phyloP scores from a whole-genome alignment of 1,140 invertebrate species.

The Dryas iulia region DNA sequence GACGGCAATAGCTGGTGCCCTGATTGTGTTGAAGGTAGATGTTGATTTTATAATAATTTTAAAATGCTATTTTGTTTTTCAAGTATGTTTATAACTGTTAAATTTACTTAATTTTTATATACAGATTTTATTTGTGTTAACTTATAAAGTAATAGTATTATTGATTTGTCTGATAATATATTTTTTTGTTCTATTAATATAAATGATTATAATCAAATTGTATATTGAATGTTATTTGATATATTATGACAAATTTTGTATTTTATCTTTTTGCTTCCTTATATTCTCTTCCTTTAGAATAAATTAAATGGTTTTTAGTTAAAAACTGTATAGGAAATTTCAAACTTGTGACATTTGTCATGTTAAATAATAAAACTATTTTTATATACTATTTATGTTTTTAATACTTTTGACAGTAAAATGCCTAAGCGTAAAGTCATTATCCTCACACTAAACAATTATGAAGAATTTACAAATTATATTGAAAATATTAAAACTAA shows the following conservation, averaged over 20 bases:
- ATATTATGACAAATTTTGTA: too few species aligned
- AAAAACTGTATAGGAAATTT: neutral
- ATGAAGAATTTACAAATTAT: slow-evolving; percentile 50
- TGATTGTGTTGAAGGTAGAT: slow-evolving; percentile 85
- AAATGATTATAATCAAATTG: too few species aligned
- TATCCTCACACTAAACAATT: slow-evolving; percentile 46
- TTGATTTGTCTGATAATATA: too few species aligned
- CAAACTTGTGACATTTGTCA: neutral
- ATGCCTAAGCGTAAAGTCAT: slow-evolving; percentile 42
- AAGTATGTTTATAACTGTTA: neutral
- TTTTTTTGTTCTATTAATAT: too few species aligned
- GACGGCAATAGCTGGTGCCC: slow-evolving; percentile 87
- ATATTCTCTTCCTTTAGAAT: too few species aligned
- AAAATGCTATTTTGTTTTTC: too few species aligned
- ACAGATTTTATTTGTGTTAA: too few species aligned
- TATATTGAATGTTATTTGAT: too few species aligned
- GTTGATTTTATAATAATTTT: neutral
- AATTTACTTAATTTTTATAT: too few species aligned
- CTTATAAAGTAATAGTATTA: too few species aligned
- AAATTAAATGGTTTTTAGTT: too few species aligned
- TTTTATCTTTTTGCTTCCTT: too few species aligned
- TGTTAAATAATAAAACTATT: neutral
- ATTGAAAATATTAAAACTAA: slow-evolving; percentile 39
- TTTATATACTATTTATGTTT: neutral
- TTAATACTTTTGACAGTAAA: neutral